Base-by-base conservation (phyloP, 2,797 vertebrate genomes). In the Danio tinwini region DNA sequence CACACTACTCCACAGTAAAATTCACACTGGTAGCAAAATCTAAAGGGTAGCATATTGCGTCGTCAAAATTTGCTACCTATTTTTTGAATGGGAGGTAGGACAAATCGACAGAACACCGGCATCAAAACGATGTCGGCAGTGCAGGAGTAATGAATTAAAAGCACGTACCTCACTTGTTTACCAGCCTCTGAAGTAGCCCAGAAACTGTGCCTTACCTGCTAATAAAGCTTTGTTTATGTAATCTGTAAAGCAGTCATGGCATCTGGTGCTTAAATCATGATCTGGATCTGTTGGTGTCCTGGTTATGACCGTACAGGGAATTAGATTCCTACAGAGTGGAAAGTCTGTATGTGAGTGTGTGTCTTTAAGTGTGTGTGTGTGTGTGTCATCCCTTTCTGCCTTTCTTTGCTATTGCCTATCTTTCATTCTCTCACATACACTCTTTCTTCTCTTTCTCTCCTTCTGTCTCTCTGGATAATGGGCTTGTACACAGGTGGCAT, bases 111-210 rank as follows among this genome's bases (percentile, higher is more conserved):
- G 29, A 29, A 3, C 29, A 29, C 29, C 5, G 16, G 14, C 44
- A 65, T 10, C 45, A 58, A 44, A 44, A 75, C 5, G 0, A n/a
- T 44, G 47, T 67, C 2, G 5, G 17, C 5, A n/a, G 14, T 62
- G 59, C 10, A 50, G 10, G 10, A 21, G 45, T 61, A 72, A 82
- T 74, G 87, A 86, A 81, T 90, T 90, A 88, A 89, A 87, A 91
- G 88, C 78, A 88, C 85, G 86, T 77, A 84, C 87, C 78, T 86
- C 86, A 83, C 87, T 89, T 90, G 90, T 93, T 92, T 90, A 88
- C 91, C 86, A 85, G 84, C 76, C 62, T 76, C 84, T 81, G 37
- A 91, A 89, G 87, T 84, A 85, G 81, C 80, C 37, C 80, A 78
- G 85, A 80, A 45, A 69, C 65, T 68, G 78, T 81, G 81, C 82